These are phyloP conservation scores for Saturnia pavonia DNA, from an alignment of 2,888 invertebrate species.

Conservation along the genomic window DNA sequence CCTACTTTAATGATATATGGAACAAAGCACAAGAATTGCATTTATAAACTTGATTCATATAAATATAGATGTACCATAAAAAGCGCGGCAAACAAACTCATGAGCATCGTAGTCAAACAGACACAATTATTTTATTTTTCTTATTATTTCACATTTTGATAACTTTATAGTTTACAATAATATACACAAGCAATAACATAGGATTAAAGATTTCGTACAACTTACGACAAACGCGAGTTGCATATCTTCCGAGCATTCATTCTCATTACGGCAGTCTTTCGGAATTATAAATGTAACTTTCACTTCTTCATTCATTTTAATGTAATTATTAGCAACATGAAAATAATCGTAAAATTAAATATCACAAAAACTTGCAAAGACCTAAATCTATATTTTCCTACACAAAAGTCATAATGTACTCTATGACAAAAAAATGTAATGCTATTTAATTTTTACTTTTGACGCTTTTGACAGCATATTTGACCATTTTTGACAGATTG, in stretches of 20 bases:
- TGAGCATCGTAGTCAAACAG: neutral
- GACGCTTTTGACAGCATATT: too few relatives aligned
- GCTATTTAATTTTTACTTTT: too few relatives aligned
- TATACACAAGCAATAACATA: neutral
- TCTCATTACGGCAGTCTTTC: constrained; percentile 65
- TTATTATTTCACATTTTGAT: neutral
- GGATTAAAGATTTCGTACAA: neutral
- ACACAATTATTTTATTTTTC: neutral
- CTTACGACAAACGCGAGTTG: constrained; percentile 82
- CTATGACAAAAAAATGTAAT: too few relatives aligned
- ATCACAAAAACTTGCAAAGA: neutral
- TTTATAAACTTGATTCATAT: neutral
- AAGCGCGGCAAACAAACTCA: constrained; percentile 10
- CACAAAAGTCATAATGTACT: too few relatives aligned
- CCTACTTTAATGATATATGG: too few relatives aligned
- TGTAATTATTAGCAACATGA: neutral
- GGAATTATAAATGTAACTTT: constrained; percentile 80
- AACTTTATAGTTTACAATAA: neutral
- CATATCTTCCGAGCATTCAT: constrained; percentile 83
- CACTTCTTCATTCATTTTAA: constrained; percentile 65
- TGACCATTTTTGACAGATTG: too few relatives aligned
- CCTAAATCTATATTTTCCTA: neutral
- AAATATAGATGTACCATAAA: neutral
- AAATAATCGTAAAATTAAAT: neutral
- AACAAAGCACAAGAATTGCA: neutral